Conservation (phyloP, 2,113 vertebrate species). For the Gnathonemus echidnorhynchus region DNA sequence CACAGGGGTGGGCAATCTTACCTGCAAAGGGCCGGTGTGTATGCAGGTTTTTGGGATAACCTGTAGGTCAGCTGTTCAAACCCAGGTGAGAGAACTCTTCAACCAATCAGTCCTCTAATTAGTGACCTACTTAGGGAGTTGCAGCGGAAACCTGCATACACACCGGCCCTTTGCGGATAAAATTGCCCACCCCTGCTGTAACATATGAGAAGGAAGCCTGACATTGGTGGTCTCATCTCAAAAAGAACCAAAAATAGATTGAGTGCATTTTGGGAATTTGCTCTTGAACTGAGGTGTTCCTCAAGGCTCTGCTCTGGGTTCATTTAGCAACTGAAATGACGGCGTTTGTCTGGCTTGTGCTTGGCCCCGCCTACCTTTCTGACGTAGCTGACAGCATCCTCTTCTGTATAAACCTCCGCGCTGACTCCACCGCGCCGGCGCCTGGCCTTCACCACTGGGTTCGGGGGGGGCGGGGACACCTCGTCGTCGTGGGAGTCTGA, state of each 20-base stretch:
- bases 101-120: too few species aligned
- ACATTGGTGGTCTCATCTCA: neutral
- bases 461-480: constrained; percentile 81
- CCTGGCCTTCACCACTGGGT: constrained; percentile 84
- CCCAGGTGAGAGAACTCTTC: too few species aligned
- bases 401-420: constrained; percentile 93
- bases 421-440: constrained; percentile 86
- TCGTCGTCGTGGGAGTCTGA: constrained; percentile 90
- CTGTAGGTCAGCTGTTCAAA: too few species aligned
- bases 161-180: too few species aligned
- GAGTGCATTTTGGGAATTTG: neutral
- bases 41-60: too few species aligned
- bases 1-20: too few species aligned
- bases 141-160: too few species aligned
- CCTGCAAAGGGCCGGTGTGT: too few species aligned
- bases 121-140: too few species aligned
- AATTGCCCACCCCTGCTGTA: neutral
- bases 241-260: neutral
- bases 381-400: constrained; percentile 92
- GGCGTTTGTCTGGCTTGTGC: neutral
- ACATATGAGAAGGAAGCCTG: neutral
- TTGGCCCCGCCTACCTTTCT: constrained; percentile 72
- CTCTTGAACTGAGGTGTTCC: neutral
- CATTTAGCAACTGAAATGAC: neutral
- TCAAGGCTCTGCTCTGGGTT: neutral